Base-by-base conservation (phyloP, 2,888 invertebrate genomes). In the Drosophila tanythrix region DNA sequence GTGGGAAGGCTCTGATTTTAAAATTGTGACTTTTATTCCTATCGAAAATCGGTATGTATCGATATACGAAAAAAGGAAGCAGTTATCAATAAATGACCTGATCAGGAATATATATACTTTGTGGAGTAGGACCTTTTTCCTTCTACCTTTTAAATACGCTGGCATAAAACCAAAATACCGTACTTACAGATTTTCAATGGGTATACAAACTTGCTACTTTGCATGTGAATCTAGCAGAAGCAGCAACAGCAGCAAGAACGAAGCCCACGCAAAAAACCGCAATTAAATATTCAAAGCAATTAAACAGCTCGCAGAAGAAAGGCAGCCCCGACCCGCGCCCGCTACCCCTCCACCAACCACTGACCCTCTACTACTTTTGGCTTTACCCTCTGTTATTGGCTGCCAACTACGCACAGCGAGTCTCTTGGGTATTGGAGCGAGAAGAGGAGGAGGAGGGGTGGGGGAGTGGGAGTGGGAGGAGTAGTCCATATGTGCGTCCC, bases 211-310 rank as follows among this genome's bases (percentile, higher is more conserved):
- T 50, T 67, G 51, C 25, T 38, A 27, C 46, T 35, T 18, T 66
- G 18, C 36, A 52, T 52, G 61, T 43, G 35, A 52, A 36, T 52
- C 70, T 62, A 10, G n/a, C 31, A 38, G 52, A 25, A 25, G 46
- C 40, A 43, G 68, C 27, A 59, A 21, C 13, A 56, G 50, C 61
- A 52, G 65, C 35, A 48, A 43, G 62, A 60, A 27, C 65, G 59
- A 74, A 67, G 60, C 35, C 50, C 27, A 55, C 33, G 25, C 66
- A 31, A 72, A 64, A 75, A 69, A 66, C 79, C 63, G 71, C 74
- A 74, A 86, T 88, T 73, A 88, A 88, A 77, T 88, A 85, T 88
- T 80, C 80, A 80, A 77, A 66, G 68, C 82, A 84, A 83, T 88
- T 88, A 84, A 57, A 69, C 59, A 61, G 59, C 55, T 36, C 29